Percentiles rank a stretch among this genome's conserved stretches.
These are phyloP conservation scores for Colaptes auratus DNA, from an alignment of 2,113 vertebrate species.

Conservation along the genomic window DNA sequence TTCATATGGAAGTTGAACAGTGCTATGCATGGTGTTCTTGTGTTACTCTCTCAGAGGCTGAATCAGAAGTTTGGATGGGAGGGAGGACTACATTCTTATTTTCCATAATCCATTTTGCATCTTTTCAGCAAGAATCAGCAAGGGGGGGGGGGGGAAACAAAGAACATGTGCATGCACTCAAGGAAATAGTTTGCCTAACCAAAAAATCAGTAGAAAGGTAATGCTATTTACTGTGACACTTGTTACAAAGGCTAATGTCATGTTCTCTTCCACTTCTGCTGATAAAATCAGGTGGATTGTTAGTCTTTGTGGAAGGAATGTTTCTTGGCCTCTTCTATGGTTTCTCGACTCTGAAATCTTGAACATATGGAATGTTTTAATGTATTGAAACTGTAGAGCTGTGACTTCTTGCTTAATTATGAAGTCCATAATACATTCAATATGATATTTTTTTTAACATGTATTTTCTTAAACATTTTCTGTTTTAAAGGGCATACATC, in stretches of 20 bases:
- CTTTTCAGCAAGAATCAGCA: background rate
- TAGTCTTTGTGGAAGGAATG: background rate
- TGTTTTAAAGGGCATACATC: constrained; percentile 87
- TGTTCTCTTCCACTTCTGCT: background rate
- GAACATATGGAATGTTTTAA: background rate
- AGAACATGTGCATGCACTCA: background rate
- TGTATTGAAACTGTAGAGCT: background rate
- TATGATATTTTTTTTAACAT: background rate
- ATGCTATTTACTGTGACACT: background rate
- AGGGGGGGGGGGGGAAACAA: background rate
- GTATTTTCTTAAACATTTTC: background rate
- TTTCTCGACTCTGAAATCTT: background rate
- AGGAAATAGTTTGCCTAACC: background rate
- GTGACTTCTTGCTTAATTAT: background rate
- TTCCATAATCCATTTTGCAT: background rate
- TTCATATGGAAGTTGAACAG: background rate
- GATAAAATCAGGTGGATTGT: background rate
- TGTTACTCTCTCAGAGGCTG: background rate
- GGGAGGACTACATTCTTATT: background rate
- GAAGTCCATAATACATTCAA: background rate
- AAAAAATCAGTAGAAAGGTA: background rate
- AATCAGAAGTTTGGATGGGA: background rate
- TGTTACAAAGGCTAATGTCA: background rate
- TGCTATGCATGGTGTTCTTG: background rate
- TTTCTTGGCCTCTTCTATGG: background rate